Conservation (phyloP, 2,888 invertebrate species). For the Dynastes hyllus region DNA sequence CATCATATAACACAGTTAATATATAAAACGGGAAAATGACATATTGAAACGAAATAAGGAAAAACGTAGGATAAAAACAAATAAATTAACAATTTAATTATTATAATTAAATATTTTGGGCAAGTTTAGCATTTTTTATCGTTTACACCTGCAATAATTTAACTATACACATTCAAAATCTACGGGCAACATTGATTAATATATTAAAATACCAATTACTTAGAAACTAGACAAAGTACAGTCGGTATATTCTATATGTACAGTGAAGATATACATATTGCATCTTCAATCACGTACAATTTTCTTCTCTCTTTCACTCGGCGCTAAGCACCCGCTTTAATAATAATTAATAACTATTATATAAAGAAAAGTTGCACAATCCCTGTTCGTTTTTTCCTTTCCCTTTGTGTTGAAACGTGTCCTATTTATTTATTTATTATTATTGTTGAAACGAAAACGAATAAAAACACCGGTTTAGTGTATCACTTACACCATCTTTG, state of each 20-base stretch:
- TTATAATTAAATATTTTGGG: constrained; percentile 50
- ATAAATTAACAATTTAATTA: constrained; percentile 53
- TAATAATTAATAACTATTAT: constrained; percentile 54
- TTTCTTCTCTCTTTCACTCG: constrained; percentile 52
- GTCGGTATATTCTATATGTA: constrained; percentile 67
- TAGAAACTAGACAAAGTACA: constrained; percentile 69
- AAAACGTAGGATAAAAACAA: constrained; percentile 39
- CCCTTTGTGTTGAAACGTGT: constrained; percentile 27
- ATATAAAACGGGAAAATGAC: constrained; percentile 46
- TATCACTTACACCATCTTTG: constrained; percentile 65
- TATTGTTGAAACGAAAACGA: constrained; percentile 34
- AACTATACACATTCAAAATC: constrained; percentile 71
- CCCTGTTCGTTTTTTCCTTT: constrained; percentile 45
- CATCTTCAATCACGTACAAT: constrained; percentile 63
- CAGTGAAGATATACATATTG: constrained; percentile 65
- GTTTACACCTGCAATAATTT: constrained; percentile 67
- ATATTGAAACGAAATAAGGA: constrained; percentile 38
- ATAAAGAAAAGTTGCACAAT: constrained; percentile 50
- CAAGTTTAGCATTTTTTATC: constrained; percentile 54
- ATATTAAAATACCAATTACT: constrained; percentile 69
- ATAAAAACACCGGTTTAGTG: constrained; percentile 48
- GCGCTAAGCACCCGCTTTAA: constrained; percentile 41
- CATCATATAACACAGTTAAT: constrained; percentile 54
- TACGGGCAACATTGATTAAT: constrained; percentile 70
- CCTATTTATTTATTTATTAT: constrained; percentile 11